These are phyloP conservation scores for Lycocorax pyrrhopterus DNA, from an alignment of 2,113 vertebrate genomes.

Conservation along the genomic window DNA sequence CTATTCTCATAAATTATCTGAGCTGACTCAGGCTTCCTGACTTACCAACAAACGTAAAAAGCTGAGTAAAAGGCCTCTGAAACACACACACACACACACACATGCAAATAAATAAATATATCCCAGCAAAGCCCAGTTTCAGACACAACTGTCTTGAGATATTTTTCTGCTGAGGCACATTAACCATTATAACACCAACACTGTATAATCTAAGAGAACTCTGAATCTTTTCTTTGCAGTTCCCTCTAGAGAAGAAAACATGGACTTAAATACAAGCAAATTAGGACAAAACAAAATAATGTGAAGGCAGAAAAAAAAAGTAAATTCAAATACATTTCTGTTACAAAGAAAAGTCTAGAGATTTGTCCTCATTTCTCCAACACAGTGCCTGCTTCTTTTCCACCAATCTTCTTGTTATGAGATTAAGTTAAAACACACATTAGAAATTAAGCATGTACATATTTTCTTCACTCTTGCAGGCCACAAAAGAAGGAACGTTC, in stretches of 20 bases:
- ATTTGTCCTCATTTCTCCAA: not conserved
- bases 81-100: not conserved
- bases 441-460: not conserved
- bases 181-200: not conserved
- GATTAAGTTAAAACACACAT: conserved; percentile 17
- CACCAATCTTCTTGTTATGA: not conserved
- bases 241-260: not conserved
- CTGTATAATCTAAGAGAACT: not conserved
- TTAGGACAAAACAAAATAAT: not conserved
- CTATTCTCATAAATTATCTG: not conserved
- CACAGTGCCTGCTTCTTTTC: not conserved
- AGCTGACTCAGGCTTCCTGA: not conserved
- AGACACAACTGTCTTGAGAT: not conserved
- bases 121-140: not conserved
- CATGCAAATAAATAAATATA: not conserved
- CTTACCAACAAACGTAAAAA: not conserved
- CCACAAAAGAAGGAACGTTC: not conserved
- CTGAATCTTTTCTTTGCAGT: not conserved
- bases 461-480: conserved; percentile 11
- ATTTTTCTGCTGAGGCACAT: not conserved
- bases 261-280: not conserved
- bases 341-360: not conserved
- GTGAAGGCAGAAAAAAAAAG: not conserved
- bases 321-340: not conserved
- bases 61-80: not conserved